These are phyloP conservation scores for Xylophagus ater DNA, from an alignment of 2,888 invertebrate genomes.

Conservation along the genomic window DNA sequence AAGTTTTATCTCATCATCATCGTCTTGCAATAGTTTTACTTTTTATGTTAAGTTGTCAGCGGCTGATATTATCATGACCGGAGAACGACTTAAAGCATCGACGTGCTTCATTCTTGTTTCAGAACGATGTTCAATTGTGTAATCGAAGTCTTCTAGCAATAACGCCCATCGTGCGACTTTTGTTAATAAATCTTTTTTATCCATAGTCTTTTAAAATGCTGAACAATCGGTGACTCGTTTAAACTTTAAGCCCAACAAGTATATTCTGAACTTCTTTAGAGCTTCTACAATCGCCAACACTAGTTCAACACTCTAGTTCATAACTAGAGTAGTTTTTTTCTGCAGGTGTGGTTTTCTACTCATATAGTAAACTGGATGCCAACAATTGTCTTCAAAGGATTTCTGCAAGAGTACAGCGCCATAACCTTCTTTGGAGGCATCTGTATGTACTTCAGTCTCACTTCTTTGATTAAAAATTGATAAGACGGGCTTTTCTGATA, in stretches of 20 bases:
- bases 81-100: slow-evolving; percentile 17
- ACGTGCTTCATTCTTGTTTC: slow-evolving; percentile 16
- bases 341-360: slow-evolving; percentile 24
- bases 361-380: slow-evolving; percentile 26
- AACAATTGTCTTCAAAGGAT: slow-evolving; percentile 15
- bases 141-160: slow-evolving; percentile 20
- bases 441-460: too few relatives aligned
- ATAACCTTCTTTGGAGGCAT: too few relatives aligned
- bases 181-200: slow-evolving; percentile 22
- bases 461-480: too few relatives aligned
- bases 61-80: slow-evolving; percentile 2
- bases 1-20: not conserved
- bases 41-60: not conserved
- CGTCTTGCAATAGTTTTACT: not conserved
- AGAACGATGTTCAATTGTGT: slow-evolving; percentile 19
- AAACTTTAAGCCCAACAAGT: slow-evolving; percentile 21
- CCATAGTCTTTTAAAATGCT: slow-evolving; percentile 26
- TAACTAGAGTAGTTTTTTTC: slow-evolving; percentile 27
- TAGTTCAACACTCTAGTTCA: slow-evolving; percentile 28
- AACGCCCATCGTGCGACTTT: slow-evolving; percentile 21
- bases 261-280: not conserved
- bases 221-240: slow-evolving; percentile 28
- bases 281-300: slow-evolving; percentile 23
- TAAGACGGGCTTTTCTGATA: too few relatives aligned
- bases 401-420: slow-evolving; percentile 24